Conservation (phyloP, 2,113 vertebrate species). For the Agelaius phoeniceus region DNA sequence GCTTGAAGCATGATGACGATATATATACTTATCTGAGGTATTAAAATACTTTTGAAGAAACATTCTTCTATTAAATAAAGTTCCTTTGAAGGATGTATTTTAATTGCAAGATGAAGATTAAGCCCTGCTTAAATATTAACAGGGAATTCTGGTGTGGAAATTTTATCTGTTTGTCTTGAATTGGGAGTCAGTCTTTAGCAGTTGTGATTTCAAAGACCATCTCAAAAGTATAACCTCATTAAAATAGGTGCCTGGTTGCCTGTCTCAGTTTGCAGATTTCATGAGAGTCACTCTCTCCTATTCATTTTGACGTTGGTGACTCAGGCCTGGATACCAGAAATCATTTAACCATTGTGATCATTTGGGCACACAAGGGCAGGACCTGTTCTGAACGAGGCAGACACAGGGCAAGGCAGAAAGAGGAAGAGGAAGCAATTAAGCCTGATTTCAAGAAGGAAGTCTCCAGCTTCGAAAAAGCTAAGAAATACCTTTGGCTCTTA, state of each 20-base stretch:
- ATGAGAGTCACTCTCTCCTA: not conserved
- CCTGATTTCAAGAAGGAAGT: constrained; percentile 19
- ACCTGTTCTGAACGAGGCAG: not conserved
- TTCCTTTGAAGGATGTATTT: not conserved
- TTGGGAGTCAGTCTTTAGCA: not conserved
- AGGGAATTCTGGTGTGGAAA: not conserved
- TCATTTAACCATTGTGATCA: fast-evolving
- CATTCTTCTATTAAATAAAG: not conserved
- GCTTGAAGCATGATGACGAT: not conserved
- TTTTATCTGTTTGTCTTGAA: constrained; percentile 1
- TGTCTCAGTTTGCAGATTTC: not conserved
- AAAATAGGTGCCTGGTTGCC: not conserved
- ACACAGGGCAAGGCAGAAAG: not conserved
- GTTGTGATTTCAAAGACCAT: constrained; percentile 2
- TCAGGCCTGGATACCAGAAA: not conserved
- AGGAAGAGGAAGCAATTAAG: not conserved
- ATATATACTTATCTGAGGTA: not conserved
- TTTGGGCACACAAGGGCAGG: not conserved
- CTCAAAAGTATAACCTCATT: not conserved
- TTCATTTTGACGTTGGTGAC: fast-evolving
- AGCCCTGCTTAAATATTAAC: constrained; percentile 3
- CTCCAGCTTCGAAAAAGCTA: not conserved
- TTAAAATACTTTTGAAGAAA: constrained; percentile 11
- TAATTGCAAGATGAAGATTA: not conserved
- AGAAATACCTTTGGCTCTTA: not conserved